These are phyloP conservation scores for Pipra filicauda DNA, from an alignment of 2,113 vertebrate species.

Conservation along the genomic window DNA sequence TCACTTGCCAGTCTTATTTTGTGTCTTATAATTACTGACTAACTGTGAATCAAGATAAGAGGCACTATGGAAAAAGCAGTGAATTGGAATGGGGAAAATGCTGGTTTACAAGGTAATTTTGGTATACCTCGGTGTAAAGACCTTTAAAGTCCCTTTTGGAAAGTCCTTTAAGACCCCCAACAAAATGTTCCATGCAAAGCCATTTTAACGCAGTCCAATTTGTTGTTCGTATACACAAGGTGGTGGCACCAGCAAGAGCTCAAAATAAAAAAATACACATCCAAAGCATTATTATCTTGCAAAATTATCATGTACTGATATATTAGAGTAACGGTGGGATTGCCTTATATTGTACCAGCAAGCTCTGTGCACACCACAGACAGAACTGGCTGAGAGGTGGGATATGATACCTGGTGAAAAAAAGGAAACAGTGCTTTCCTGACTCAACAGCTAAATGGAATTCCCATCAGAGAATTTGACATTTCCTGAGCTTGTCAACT, in stretches of 20 bases:
- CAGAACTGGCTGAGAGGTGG: not conserved
- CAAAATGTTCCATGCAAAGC: not conserved
- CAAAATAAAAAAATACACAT: not conserved
- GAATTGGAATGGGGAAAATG: not conserved
- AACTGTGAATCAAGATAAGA: not conserved
- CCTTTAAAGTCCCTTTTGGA: not conserved
- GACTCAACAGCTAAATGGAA: not conserved
- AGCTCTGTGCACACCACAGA: not conserved
- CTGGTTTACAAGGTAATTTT: not conserved
- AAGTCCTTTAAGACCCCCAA: not conserved
- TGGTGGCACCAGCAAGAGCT: not conserved
- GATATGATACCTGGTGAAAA: not conserved
- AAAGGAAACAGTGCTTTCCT: not conserved
- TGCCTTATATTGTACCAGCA: not conserved
- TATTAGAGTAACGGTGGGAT: not conserved
- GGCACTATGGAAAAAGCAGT: not conserved
- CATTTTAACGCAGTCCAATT: not conserved
- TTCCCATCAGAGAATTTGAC: not conserved
- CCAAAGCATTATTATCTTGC: not conserved
- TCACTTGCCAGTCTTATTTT: not conserved
- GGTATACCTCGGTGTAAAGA: not conserved
- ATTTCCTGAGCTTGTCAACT: not conserved
- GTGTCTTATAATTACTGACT: not conserved
- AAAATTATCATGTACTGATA: not conserved
- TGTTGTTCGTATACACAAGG: fast-evolving